Evolutionary conservation across 2,797 vertebrate species (phyloP).

Genomic region (Melanogrammus aeglefinus): DNA sequence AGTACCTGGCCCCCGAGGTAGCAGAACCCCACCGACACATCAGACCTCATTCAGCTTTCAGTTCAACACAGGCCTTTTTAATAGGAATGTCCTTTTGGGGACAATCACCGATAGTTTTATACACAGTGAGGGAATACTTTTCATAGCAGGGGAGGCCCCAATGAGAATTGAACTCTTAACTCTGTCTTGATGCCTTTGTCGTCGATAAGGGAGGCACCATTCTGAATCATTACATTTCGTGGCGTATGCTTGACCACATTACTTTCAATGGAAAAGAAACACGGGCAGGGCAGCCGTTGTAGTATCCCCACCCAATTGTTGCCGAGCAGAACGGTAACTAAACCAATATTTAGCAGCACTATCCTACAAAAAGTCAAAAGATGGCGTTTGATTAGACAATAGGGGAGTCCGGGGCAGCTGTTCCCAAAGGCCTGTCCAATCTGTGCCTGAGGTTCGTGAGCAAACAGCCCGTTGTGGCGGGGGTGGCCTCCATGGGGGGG

Average conservation of each 20-base stretch:
- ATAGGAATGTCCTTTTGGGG: no score
- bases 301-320: no score
- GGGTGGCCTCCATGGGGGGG: conserved; percentile 50
- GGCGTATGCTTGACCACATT: not conserved
- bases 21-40: not conserved
- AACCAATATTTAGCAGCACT: no score
- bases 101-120: not conserved
- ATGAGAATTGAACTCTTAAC: not conserved
- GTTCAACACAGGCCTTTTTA: not conserved
- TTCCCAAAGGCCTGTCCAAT: conserved; percentile 65
- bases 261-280: not conserved
- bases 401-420: conserved; percentile 54
- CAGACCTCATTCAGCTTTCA: not conserved
- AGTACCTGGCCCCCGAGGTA: conserved; percentile 97
- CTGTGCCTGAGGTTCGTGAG: conserved; percentile 57
- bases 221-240: not conserved
- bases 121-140: not conserved
- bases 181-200: not conserved
- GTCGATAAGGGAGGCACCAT: not conserved
- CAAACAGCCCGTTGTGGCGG: conserved; percentile 60
- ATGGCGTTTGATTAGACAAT: not conserved
- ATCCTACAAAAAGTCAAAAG: not conserved
- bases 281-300: not conserved
- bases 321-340: no score
- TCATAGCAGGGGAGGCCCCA: not conserved